A percentile compares a stretch with the other conserved stretches of the same genome.
Evolutionary conservation across 2,888 invertebrate genomes (phyloP).

Genomic region (Elysia crispata): DNA sequence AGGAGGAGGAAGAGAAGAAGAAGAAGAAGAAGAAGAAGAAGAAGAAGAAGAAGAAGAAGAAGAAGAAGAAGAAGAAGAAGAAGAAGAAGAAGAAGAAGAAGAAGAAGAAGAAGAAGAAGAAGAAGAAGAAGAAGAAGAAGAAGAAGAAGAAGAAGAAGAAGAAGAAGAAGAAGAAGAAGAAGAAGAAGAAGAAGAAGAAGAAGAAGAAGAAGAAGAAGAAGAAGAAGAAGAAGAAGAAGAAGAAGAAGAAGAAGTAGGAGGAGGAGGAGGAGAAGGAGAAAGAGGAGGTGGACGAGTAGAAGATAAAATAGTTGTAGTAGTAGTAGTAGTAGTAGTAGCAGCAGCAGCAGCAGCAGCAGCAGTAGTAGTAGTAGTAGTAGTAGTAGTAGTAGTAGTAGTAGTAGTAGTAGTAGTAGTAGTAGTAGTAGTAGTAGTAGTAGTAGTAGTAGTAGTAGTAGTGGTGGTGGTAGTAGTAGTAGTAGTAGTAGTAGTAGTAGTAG

Average conservation of each 20-base stretch:
- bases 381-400: too few relatives aligned
- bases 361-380: conserved; percentile 17
- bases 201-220: conserved; percentile 17
- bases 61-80: conserved; percentile 33
- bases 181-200: conserved; percentile 25
- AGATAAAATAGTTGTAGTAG: too few relatives aligned
- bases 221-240: conserved; percentile 27
- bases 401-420: neutral
- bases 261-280: too few relatives aligned
- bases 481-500: conserved; percentile 16
- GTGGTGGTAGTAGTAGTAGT: conserved; percentile 2
- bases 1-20: conserved; percentile 5
- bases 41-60: neutral
- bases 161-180: neutral
- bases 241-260: conserved; percentile 27
- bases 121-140: neutral
- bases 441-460: neutral
- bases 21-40: conserved; percentile 20
- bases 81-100: conserved; percentile 36
- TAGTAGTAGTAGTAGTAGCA: conserved; percentile 13
- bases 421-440: neutral
- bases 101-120: conserved; percentile 28
- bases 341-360: conserved; percentile 16
- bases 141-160: neutral
- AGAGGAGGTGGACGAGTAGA: too few relatives aligned